phyloP scores from a whole-genome alignment of 2,113 vertebrate genomes.

The Narcine bancroftii region DNA sequence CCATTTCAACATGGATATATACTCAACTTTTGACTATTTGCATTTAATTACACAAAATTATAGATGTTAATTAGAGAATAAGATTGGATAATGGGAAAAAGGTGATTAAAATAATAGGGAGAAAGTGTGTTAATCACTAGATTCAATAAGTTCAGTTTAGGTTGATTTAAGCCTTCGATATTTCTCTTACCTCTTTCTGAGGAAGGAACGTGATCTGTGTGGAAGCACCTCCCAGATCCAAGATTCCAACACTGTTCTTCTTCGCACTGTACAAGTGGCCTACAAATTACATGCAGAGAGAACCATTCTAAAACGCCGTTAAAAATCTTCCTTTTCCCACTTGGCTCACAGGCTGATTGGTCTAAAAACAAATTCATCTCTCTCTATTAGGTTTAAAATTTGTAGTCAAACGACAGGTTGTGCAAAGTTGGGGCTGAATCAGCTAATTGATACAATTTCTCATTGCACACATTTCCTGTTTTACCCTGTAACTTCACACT shows the following conservation, averaged over 20 bases:
- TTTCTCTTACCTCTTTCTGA: slow-evolving; percentile 67
- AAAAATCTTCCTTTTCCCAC: not conserved
- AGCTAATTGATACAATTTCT: not conserved
- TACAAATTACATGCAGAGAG: slow-evolving; percentile 44
- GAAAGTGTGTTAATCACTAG: not conserved
- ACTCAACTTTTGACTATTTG: too few species aligned
- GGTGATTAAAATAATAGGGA: too few species aligned
- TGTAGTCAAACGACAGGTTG: not conserved
- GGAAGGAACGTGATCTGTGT: slow-evolving; percentile 97
- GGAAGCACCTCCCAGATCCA: slow-evolving; percentile 93
- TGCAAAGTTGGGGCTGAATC: not conserved
- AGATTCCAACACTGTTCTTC: slow-evolving; percentile 73
- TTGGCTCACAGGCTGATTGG: not conserved
- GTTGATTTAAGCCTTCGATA: not conserved
- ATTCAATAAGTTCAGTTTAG: not conserved
- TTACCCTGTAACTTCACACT: not conserved
- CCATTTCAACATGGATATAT: too few species aligned
- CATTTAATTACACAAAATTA: too few species aligned
- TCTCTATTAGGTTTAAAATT: not conserved
- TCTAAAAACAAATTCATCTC: not conserved
- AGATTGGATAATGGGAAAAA: too few species aligned
- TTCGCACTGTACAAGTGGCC: slow-evolving; percentile 80
- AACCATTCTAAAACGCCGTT: not conserved
- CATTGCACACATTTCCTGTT: not conserved
- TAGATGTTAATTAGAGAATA: too few species aligned